phyloP scores from a whole-genome alignment of 1,140 invertebrate species.

The Pogonomyrmex californicus region DNA sequence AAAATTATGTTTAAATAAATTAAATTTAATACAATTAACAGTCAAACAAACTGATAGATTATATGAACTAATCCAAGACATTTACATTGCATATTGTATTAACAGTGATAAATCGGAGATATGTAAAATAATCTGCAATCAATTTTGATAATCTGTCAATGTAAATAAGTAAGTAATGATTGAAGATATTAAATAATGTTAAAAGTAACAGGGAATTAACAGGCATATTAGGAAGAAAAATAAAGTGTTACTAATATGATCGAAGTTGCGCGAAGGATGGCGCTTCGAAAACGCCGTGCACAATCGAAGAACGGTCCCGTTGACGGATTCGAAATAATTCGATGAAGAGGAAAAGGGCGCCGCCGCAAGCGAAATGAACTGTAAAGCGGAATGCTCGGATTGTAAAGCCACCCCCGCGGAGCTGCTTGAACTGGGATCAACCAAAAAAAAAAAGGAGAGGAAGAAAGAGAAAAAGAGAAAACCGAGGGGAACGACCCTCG shows the following conservation, averaged over 20 bases:
- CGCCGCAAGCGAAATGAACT: constrained; percentile 81
- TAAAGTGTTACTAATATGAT: background rate
- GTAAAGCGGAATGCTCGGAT: constrained; percentile 83
- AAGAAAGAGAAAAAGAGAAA: constrained; percentile 61
- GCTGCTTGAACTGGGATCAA: constrained; percentile 62
- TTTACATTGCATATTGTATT: background rate
- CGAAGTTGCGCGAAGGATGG: constrained; percentile 25
- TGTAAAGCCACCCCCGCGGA: constrained; percentile 76
- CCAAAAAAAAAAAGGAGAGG: background rate
- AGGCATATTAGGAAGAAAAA: background rate
- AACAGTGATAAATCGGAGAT: background rate
- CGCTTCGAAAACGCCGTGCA: constrained; percentile 24
- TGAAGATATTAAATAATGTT: background rate
- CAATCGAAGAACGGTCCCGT: constrained; percentile 25
- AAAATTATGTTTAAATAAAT: background rate
- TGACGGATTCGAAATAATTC: constrained; percentile 41
- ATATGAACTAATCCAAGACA: background rate
- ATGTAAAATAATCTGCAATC: background rate
- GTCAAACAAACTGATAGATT: background rate
- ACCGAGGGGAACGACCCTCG: constrained; percentile 60
- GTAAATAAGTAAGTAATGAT: background rate
- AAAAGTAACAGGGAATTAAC: background rate
- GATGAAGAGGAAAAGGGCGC: constrained; percentile 53
- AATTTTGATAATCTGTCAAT: background rate
- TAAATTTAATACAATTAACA: background rate